A percentile compares a stretch with the other conserved stretches of the same genome.
These are phyloP conservation scores for Aramus guarauna DNA, from an alignment of 2,113 vertebrate species.

Conservation along the genomic window DNA sequence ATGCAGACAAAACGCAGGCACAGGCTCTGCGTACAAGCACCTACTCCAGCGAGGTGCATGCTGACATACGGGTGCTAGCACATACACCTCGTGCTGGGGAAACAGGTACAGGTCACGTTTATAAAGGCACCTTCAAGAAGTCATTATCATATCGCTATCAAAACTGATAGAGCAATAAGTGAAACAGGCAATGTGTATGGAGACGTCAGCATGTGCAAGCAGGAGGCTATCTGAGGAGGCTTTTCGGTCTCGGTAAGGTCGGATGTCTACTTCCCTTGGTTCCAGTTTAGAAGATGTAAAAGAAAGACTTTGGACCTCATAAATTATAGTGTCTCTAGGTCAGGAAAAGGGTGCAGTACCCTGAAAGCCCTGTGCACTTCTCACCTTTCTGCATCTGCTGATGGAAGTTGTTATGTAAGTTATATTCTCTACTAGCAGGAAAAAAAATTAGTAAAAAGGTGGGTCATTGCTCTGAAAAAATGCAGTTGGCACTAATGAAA, in stretches of 20 bases:
- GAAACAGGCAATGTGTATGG: accelerated
- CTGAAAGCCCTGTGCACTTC: not conserved
- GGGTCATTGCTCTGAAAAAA: not conserved
- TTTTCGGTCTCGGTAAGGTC: not conserved
- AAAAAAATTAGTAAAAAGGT: not conserved
- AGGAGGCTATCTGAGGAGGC: not conserved
- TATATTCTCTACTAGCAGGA: not conserved
- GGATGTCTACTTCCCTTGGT: accelerated
- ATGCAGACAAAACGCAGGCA: accelerated
- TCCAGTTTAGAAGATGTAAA: not conserved
- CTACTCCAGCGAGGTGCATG: not conserved
- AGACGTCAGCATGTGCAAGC: accelerated
- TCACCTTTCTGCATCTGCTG: not conserved
- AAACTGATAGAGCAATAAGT: not conserved
- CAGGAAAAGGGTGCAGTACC: not conserved
- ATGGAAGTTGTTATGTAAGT: not conserved
- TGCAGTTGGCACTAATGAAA: not conserved
- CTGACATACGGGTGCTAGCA: not conserved
- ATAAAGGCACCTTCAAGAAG: not conserved
- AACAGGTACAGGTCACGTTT: not conserved
- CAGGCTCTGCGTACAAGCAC: not conserved
- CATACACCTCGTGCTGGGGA: not conserved
- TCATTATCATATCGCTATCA: not conserved
- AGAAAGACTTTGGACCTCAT: not conserved
- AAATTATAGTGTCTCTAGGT: not conserved